These are phyloP conservation scores for Apteryx owenii DNA, from an alignment of 2,113 vertebrate genomes.

Conservation along the genomic window DNA sequence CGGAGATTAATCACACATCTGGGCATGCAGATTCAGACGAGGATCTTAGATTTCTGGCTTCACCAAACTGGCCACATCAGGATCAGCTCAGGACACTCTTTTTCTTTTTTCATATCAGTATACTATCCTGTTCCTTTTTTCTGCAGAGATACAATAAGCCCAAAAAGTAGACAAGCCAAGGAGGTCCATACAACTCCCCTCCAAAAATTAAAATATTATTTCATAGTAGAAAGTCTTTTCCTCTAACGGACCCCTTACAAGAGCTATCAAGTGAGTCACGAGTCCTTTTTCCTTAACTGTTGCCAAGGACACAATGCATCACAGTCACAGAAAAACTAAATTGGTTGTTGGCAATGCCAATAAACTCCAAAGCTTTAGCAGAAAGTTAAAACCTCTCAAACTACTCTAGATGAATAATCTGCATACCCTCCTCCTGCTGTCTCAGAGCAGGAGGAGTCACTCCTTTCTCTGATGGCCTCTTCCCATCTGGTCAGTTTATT, in stretches of 20 bases:
- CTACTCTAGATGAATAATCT: neutral
- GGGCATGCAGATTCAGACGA: neutral
- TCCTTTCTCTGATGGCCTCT: neutral
- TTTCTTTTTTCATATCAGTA: neutral
- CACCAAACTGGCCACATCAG: neutral
- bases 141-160: neutral
- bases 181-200: neutral
- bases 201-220: neutral
- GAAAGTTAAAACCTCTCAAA: neutral
- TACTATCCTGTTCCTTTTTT: neutral
- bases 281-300: neutral
- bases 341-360: neutral
- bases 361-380: neutral
- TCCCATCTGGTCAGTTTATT: neutral
- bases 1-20: neutral
- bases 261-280: neutral
- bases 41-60: neutral
- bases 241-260: neutral
- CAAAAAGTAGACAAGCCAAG: neutral
- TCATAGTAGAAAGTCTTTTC: neutral
- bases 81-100: neutral
- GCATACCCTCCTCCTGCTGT: neutral
- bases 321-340: slow-evolving; percentile 7
- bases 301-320: slow-evolving; percentile 40
- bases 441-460: neutral